A percentile compares a stretch with the other conserved stretches of the same genome.
Conservation (phyloP, 2,113 vertebrate genomes). For the Misgurnus anguillicaudatus region DNA sequence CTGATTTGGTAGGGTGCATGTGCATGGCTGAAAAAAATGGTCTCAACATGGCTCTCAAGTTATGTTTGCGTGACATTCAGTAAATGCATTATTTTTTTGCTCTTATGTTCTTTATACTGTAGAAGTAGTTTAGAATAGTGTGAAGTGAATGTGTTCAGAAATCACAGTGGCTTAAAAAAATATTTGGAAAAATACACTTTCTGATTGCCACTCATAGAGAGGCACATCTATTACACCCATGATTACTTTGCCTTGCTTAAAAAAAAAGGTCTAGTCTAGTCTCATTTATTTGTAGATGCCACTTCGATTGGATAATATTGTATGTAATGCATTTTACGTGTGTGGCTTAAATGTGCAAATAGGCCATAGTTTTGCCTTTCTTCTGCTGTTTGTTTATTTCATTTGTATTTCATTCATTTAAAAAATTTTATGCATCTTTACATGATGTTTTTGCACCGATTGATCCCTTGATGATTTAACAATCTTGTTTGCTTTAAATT, state of each 20-base stretch:
- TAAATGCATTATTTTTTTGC: not conserved
- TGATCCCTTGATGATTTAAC: not conserved
- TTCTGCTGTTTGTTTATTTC: not conserved
- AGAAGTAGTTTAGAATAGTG: not conserved
- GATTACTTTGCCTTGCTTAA: too few relatives aligned
- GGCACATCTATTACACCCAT: too few relatives aligned
- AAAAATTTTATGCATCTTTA: not conserved
- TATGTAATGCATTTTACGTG: too few relatives aligned
- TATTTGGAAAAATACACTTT: too few relatives aligned
- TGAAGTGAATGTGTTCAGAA: too few relatives aligned
- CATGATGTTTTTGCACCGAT: not conserved
- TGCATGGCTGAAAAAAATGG: constrained; percentile 25
- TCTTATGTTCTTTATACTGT: not conserved
- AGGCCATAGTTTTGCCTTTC: too few relatives aligned
- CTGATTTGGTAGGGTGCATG: constrained; percentile 47
- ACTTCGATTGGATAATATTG: too few relatives aligned
- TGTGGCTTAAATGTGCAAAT: too few relatives aligned
- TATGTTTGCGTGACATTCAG: not conserved
- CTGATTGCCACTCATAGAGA: too few relatives aligned
- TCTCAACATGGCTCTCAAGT: constrained; percentile 33
- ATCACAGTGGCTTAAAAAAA: too few relatives aligned
- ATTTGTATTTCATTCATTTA: not conserved
- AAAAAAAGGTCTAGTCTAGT: too few relatives aligned
- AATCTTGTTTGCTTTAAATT: constrained; percentile 2
- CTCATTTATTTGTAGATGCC: too few relatives aligned